phyloP scores from a whole-genome alignment of 2,113 vertebrate genomes.

The Hystrix brachyura region DNA sequence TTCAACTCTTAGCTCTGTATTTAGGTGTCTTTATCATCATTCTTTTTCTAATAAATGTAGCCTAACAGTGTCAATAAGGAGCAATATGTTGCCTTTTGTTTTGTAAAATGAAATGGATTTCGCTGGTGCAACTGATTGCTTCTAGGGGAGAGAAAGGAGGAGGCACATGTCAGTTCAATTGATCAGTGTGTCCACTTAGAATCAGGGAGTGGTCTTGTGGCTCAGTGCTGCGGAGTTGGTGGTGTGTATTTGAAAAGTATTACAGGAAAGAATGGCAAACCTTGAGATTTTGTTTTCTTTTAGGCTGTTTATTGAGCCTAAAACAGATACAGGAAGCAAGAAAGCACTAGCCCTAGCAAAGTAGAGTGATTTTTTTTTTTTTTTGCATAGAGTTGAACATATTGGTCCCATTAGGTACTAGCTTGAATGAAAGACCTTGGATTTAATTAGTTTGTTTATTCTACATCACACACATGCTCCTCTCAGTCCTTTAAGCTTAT shows the following conservation, averaged over 20 bases:
- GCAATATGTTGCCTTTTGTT: slow-evolving; percentile 76
- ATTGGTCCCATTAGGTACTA: slow-evolving; percentile 81
- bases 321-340: slow-evolving; percentile 51
- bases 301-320: slow-evolving; percentile 35
- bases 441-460: slow-evolving; percentile 84
- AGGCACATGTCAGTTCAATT: slow-evolving; percentile 88
- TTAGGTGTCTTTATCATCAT: slow-evolving; percentile 63
- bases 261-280: slow-evolving; percentile 56
- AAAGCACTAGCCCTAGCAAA: slow-evolving; percentile 65
- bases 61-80: slow-evolving; percentile 60
- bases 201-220: slow-evolving; percentile 90
- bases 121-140: slow-evolving; percentile 81
- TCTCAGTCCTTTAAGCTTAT: slow-evolving; percentile 47
- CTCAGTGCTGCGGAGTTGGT: slow-evolving; percentile 74
- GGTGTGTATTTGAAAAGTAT: slow-evolving; percentile 83
- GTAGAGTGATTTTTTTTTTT: slow-evolving; percentile 44
- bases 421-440: slow-evolving; percentile 76
- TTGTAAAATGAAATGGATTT: slow-evolving; percentile 78
- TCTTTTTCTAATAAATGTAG: slow-evolving; percentile 53
- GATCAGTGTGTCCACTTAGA: slow-evolving; percentile 89
- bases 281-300: neutral
- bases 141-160: slow-evolving; percentile 83
- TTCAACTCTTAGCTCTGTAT: slow-evolving; percentile 63
- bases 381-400: slow-evolving; percentile 60
- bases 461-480: slow-evolving; percentile 61